Evolutionary conservation across 2,113 vertebrate species (phyloP).

Genomic region (Potamarius usumacintae): DNA sequence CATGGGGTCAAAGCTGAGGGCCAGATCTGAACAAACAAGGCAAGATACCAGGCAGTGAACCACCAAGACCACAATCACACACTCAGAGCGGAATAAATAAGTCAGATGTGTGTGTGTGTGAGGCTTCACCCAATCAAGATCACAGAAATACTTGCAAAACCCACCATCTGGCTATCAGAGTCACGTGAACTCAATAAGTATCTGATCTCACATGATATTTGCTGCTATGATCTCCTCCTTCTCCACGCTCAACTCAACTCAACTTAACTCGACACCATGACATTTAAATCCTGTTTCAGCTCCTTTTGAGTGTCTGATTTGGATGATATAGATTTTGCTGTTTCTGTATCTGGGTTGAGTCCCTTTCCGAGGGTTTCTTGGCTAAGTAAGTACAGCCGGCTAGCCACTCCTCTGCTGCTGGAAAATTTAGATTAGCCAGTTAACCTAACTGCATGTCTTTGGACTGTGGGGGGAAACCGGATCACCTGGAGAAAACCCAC

Average conservation of each 20-base stretch:
- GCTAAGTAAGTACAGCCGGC: too few relatives aligned
- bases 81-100: slow-evolving; percentile 41
- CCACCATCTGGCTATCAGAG: slow-evolving; percentile 48
- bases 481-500: too few relatives aligned
- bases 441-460: too few relatives aligned
- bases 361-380: too few relatives aligned
- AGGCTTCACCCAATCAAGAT: slow-evolving; percentile 41
- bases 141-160: slow-evolving; percentile 27
- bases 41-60: not conserved
- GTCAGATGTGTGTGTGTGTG: slow-evolving; percentile 23
- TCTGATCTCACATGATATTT: not conserved
- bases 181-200: slow-evolving; percentile 25
- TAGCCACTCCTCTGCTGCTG: too few relatives aligned
- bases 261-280: not conserved
- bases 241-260: not conserved
- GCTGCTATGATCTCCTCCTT: not conserved
- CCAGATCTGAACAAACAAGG: not conserved
- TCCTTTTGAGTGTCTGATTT: not conserved
- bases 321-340: not conserved
- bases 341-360: not conserved
- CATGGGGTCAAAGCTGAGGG: not conserved
- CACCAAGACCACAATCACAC: slow-evolving; percentile 16
- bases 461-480: too few relatives aligned
- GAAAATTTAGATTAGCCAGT: too few relatives aligned
- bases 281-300: not conserved